A percentile compares a stretch with the other conserved stretches of the same genome.
Evolutionary conservation across 2,888 invertebrate genomes (phyloP).

Genomic region (Punctoribates punctum): DNA sequence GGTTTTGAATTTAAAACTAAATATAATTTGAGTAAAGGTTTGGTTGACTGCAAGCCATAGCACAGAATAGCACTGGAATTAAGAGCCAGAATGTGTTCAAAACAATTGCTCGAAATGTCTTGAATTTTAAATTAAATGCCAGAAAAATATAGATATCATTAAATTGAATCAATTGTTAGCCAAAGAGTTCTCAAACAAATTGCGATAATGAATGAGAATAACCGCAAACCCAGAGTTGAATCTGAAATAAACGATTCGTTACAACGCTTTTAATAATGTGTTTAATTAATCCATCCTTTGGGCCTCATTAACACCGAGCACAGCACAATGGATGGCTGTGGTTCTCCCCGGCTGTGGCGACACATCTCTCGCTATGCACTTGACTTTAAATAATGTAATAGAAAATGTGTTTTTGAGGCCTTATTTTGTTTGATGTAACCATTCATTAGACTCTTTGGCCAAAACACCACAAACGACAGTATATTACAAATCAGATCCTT

Average conservation of each 20-base stretch:
- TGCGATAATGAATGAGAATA: neutral
- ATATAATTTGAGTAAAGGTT: neutral
- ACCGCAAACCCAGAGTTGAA: neutral
- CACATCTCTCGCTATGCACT: neutral
- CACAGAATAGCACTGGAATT: neutral
- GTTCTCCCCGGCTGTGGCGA: too few relatives aligned
- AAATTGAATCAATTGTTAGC: neutral
- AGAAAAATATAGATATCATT: constrained; percentile 5
- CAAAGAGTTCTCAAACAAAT: neutral
- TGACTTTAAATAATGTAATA: constrained; percentile 20
- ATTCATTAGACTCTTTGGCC: constrained; percentile 14
- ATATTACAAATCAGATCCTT: constrained; percentile 15
- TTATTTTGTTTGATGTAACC: neutral
- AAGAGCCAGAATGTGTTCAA: neutral
- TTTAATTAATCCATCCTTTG: constrained; percentile 27
- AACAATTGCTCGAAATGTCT: too few relatives aligned
- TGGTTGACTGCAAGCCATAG: too few relatives aligned
- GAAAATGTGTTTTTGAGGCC: neutral
- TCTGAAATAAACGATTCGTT: neutral
- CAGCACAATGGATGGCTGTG: too few relatives aligned
- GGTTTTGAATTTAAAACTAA: neutral
- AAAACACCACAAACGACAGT: neutral
- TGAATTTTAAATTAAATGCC: neutral
- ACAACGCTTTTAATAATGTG: constrained; percentile 9
- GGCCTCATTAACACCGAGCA: neutral